phyloP scores from a whole-genome alignment of 2,888 invertebrate genomes.

The Malthinus flaveolus region DNA sequence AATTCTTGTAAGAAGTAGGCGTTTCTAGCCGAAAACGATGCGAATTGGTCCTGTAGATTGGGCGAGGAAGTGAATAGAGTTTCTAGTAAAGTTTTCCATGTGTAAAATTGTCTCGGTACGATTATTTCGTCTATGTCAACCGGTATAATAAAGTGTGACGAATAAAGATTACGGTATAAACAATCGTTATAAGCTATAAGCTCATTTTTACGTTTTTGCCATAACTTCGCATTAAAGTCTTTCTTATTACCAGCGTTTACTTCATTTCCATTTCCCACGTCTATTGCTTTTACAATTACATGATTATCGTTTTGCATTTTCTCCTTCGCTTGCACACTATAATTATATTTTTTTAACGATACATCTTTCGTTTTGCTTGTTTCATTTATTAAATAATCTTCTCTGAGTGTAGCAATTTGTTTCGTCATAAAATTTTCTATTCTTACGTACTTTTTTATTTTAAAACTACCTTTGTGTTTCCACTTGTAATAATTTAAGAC shows the following conservation, averaged over 20 bases:
- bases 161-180: constrained; percentile 69
- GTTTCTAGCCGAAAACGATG: constrained; percentile 68
- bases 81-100: constrained; percentile 62
- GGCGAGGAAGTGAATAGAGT: constrained; percentile 42
- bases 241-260: constrained; percentile 11
- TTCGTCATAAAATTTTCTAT: constrained; percentile 13
- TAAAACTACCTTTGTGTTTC: constrained; percentile 10
- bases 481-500: constrained; percentile 61
- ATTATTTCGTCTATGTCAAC: constrained; percentile 76
- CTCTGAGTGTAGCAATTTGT: constrained; percentile 12
- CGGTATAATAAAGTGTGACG: constrained; percentile 67
- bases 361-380: not conserved
- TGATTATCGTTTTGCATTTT: constrained; percentile 7
- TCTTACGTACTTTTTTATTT: constrained; percentile 8
- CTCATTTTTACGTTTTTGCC: constrained; percentile 74
- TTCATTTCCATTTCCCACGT: constrained; percentile 4
- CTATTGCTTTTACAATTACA: constrained; percentile 1
- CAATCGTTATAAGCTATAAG: constrained; percentile 78
- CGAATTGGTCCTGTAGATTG: constrained; percentile 42
- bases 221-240: constrained; percentile 51
- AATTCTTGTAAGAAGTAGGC: constrained; percentile 56
- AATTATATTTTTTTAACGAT: constrained; percentile 5
- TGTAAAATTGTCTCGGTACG: constrained; percentile 63
- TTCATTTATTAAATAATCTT: constrained; percentile 4
- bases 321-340: constrained; percentile 7